Conservation (phyloP, 2,888 invertebrate species). For the Apodemia zela region DNA sequence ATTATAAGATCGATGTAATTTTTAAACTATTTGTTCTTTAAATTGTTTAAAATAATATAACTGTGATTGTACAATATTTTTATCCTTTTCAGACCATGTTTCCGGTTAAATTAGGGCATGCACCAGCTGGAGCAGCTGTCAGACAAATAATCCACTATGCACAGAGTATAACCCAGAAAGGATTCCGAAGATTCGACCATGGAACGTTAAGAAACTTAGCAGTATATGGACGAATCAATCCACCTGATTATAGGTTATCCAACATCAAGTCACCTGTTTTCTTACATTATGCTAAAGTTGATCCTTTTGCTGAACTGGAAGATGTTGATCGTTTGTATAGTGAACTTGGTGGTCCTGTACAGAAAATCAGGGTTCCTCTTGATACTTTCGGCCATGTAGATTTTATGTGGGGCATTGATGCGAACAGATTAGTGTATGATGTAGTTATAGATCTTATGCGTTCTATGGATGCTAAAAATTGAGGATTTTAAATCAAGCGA, state of each 20-base stretch:
- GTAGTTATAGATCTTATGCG: constrained; percentile 62
- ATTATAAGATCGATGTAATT: no score
- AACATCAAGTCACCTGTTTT: constrained; percentile 68
- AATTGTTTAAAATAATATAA: no score
- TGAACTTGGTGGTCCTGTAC: constrained; percentile 62
- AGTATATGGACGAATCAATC: constrained; percentile 61
- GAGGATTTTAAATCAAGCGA: no score
- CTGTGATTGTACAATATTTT: no score
- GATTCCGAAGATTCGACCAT: constrained; percentile 70
- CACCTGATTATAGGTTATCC: constrained; percentile 74
- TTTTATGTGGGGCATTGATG: constrained; percentile 81
- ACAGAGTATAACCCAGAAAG: constrained; percentile 73
- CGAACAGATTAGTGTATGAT: constrained; percentile 72
- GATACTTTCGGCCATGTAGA: constrained; percentile 82
- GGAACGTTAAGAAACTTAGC: constrained; percentile 61
- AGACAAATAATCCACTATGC: constrained; percentile 84
- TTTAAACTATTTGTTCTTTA: no score
- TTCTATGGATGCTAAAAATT: constrained; percentile 16
- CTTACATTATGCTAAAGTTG: constrained; percentile 78
- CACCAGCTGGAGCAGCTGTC: constrained; percentile 81
- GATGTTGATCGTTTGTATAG: constrained; percentile 67
- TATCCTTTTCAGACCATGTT: constrained; percentile 70
- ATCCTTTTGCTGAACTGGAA: constrained; percentile 71
- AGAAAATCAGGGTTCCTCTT: constrained; percentile 69
- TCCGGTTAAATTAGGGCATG: constrained; percentile 79